Evolutionary conservation across 2,113 vertebrate species (phyloP), one percentile per base, ranked within the genome.

Genomic region (Saguinus imperator): DNA sequence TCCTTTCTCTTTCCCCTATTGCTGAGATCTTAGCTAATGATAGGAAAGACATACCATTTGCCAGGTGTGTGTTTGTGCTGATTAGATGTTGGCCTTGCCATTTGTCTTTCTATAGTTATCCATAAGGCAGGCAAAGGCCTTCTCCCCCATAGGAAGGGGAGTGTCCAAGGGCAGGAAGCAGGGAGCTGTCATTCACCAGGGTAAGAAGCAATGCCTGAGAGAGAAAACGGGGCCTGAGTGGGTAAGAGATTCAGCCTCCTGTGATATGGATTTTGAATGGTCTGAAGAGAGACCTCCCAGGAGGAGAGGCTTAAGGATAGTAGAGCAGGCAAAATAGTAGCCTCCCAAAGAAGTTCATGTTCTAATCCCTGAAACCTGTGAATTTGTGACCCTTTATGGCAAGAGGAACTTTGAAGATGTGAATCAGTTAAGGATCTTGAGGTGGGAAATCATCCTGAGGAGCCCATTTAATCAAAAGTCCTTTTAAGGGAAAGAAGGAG

Each of bases 81-180:
- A 48, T 66, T 3, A 21, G 21, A 12, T 37, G 35, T 29, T 50
- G 25, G 10, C 9, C 27, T 92, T n/a, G 52, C 13, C 20, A 25
- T 35, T 11, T 68, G 25, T 32, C 16, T 80, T 40, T 48, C 84
- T 58, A 27, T 5, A 43, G 27, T 80, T 92, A 77, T 40, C 35
- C 17, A 5, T 2, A 12, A 86, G 18, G 27, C 27, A 58, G 20
- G 70, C 3, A 45, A 64, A 40, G 64, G n/a, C 18, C 23, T 6
- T 21, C 16, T 29, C 3, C 14, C 58, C 66, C 4, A 7, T 6
- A 27, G 21, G n/a, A 7, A 95, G 40, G 12, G 70, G 9, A 88
- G 5, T 20, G 18, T 35, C 29, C 64, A 68, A 68, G 18, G 16
- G 29, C 0, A 0, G 23, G 5, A 1, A 94, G 17, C 6, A 2